A percentile compares a stretch with the other conserved stretches of the same genome.
Evolutionary conservation across 2,113 vertebrate species (phyloP).

Genomic region (Dicrurus megarhynchus): DNA sequence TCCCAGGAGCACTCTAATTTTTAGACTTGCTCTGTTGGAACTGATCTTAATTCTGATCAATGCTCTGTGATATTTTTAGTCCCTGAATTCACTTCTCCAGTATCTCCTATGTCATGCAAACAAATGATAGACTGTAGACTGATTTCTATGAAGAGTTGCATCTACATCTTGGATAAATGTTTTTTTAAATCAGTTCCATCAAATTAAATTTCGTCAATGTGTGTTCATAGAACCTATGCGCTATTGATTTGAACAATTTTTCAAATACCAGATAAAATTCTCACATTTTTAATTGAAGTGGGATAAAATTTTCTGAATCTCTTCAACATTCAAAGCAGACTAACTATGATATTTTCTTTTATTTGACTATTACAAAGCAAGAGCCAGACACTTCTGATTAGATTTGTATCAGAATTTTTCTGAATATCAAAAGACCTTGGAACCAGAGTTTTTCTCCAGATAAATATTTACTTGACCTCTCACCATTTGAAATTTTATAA

Average conservation of each 20-base stretch:
- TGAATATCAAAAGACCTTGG: neutral
- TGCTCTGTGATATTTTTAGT: neutral
- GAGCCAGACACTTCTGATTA: neutral
- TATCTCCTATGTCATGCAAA: neutral
- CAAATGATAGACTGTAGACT: neutral
- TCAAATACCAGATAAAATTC: neutral
- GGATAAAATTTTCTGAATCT: neutral
- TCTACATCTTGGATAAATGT: neutral
- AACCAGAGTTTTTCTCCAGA: neutral
- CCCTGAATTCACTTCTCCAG: neutral
- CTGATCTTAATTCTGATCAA: conserved; percentile 26
- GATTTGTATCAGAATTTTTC: neutral
- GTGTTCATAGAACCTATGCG: neutral
- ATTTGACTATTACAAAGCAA: neutral
- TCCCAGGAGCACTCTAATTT: neutral
- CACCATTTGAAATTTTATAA: neutral
- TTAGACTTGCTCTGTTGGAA: neutral
- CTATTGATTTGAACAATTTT: neutral
- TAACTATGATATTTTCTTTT: neutral
- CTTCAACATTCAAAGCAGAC: neutral
- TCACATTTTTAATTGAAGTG: neutral
- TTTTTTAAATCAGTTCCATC: neutral
- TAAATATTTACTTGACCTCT: neutral
- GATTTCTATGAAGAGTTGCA: neutral
- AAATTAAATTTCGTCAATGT: neutral